Percentiles rank a stretch among this genome's conserved stretches.
Evolutionary conservation across 2,113 vertebrate species (phyloP).

Genomic region (Hippocampus zosterae): DNA sequence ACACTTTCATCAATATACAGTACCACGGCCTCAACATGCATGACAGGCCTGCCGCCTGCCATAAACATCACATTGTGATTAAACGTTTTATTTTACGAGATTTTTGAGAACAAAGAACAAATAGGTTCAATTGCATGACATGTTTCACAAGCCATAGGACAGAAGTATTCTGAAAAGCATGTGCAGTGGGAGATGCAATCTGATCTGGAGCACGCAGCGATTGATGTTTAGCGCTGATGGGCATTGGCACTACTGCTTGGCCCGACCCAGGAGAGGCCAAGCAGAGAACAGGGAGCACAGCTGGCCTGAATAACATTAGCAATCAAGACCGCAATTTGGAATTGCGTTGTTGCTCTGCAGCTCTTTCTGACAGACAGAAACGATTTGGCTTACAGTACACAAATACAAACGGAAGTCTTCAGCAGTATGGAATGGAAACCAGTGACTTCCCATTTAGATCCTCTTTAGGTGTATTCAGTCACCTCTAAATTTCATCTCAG

Average conservation of each 20-base stretch:
- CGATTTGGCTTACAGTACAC: too few relatives aligned
- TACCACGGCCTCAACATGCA: background rate
- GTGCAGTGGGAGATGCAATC: background rate
- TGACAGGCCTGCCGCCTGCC: background rate
- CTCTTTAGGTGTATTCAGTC: background rate
- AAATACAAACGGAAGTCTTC: too few relatives aligned
- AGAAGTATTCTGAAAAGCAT: background rate
- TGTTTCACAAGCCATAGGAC: background rate
- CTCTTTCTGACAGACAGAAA: too few relatives aligned
- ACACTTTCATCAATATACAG: background rate
- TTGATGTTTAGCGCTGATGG: conserved; percentile 25
- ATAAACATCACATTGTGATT: background rate
- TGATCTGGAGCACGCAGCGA: conserved; percentile 25
- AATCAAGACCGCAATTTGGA: background rate
- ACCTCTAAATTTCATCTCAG: too few relatives aligned
- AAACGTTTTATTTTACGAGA: background rate
- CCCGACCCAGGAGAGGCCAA: background rate
- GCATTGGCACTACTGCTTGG: conserved; percentile 16
- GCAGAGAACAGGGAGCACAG: conserved; percentile 3
- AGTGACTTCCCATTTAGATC: background rate
- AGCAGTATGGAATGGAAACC: too few relatives aligned
- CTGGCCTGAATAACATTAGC: conserved; percentile 18
- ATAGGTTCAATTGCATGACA: background rate
- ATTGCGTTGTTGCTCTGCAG: too few relatives aligned
- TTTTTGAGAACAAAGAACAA: background rate